Evolutionary conservation across 2,797 vertebrate genomes (phyloP), one percentile per base, ranked within the genome.

Genomic region (Notamacropus eugenii): DNA sequence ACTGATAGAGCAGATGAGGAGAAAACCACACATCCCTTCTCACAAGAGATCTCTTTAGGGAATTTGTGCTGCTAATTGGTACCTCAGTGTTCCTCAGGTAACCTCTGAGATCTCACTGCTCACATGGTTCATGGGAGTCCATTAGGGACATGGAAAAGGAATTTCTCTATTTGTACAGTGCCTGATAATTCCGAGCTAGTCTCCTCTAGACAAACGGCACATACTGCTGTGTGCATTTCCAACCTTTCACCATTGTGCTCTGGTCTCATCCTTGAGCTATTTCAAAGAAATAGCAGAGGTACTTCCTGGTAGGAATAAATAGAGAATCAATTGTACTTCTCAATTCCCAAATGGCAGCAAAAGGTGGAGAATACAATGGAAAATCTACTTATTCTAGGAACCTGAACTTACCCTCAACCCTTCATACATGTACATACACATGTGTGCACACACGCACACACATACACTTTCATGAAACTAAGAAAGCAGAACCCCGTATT

Each of bases 111-210:
- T 19, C 94, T 90, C 93, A 92, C 92, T 50, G 91, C 46, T 97
- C 94, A 94, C 82, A 93, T 54, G 56, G 92, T 92, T 92, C 93
- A 91, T 97, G 93, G 96, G 94, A 24, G 11, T 62, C 96, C 93
- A 90, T 40, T 56, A 94, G 95, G 94, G 92, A 96, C 56, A 92
- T 87, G 34, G 92, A 93, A 87, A 87, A 95, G 94, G 90, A 92
- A 93, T 92, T 92, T 93, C 94, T 96, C 96, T 97, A 95, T 31
- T 92, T 94, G 29, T 87, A 24, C 97, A 97, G 96, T 90, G 94
- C 94, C 91, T 97, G 95, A 95, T 0, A 16, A 97, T 96, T 92
- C 97, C 67, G 58, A 92, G 1, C 93, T 96, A 91, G 92, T 82
- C 56, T 93, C 95, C 91, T 97, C 96, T 96, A 55, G 19, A 50